Evolutionary conservation across 2,797 vertebrate species (phyloP).

Genomic region (Falco naumanni): DNA sequence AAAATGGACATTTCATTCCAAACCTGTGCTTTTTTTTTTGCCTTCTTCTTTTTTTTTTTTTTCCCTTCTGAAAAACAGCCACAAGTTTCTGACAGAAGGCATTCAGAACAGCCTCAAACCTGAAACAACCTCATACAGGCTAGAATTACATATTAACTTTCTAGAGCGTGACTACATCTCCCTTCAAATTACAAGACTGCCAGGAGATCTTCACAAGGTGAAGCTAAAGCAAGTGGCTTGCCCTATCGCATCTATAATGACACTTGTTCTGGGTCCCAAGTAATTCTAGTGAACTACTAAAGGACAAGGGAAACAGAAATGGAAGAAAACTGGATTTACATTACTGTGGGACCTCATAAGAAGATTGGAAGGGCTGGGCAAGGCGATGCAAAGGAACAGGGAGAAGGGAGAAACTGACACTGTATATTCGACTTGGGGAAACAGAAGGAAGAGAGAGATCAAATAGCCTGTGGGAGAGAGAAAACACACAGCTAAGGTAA

Average conservation of each 20-base stretch:
- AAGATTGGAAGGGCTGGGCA: neutral
- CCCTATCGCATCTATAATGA: neutral
- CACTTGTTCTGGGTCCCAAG: neutral
- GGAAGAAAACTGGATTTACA: neutral
- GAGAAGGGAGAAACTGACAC: neutral
- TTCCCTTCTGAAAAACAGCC: neutral
- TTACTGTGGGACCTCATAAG: neutral
- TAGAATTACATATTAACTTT: neutral
- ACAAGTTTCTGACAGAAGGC: neutral
- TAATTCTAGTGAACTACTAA: neutral
- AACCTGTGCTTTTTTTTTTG: neutral
- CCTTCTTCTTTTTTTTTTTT: accelerated
- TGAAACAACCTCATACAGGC: neutral
- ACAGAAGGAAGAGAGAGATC: neutral
- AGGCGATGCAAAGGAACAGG: neutral
- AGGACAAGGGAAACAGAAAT: neutral
- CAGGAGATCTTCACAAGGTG: neutral
- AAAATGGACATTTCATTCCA: neutral
- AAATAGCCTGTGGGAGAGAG: neutral
- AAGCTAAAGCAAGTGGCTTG: neutral
- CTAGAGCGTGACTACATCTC: neutral
- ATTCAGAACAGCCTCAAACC: neutral
- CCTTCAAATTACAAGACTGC: neutral
- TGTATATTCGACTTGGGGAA: neutral
- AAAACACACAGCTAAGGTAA: neutral